These are phyloP conservation scores for Melikaiella ostensackeni DNA, from an alignment of 2,888 invertebrate genomes.

Conservation along the genomic window DNA sequence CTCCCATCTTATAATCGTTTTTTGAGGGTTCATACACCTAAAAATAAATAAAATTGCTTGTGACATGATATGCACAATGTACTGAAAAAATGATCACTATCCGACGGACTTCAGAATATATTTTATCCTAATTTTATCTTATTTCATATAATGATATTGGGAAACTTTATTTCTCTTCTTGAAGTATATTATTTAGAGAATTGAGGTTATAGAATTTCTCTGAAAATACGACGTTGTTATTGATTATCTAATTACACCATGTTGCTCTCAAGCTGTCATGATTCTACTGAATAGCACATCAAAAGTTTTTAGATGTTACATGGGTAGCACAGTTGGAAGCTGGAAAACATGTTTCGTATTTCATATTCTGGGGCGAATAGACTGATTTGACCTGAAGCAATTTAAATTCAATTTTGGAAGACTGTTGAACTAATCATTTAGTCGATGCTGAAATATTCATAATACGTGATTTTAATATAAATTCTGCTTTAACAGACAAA, in stretches of 20 bases:
- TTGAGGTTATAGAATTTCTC: not conserved
- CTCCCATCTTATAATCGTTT: too few relatives aligned
- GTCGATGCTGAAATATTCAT: not conserved
- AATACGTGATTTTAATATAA: not conserved
- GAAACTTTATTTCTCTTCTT: too few relatives aligned
- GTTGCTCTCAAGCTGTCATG: slow-evolving; percentile 10
- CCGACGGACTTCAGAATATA: too few relatives aligned
- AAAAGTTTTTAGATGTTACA: slow-evolving; percentile 30
- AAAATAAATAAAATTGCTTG: too few relatives aligned
- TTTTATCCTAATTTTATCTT: too few relatives aligned
- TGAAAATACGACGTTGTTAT: slow-evolving; percentile 29
- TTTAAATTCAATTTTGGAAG: slow-evolving; percentile 16
- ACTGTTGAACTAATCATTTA: not conserved
- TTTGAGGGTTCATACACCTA: too few relatives aligned
- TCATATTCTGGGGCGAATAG: slow-evolving; percentile 18
- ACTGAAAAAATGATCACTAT: too few relatives aligned
- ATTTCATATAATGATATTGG: too few relatives aligned
- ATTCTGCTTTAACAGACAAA: not conserved
- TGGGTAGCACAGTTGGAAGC: slow-evolving; percentile 18
- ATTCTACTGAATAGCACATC: slow-evolving; percentile 20
- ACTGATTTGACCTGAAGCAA: slow-evolving; percentile 10
- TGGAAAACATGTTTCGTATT: slow-evolving; percentile 22
- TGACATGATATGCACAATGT: too few relatives aligned
- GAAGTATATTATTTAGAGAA: too few relatives aligned
- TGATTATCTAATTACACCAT: slow-evolving; percentile 17